These are phyloP conservation scores for Scalopus aquaticus DNA, from an alignment of 2,113 vertebrate species.

Conservation along the genomic window DNA sequence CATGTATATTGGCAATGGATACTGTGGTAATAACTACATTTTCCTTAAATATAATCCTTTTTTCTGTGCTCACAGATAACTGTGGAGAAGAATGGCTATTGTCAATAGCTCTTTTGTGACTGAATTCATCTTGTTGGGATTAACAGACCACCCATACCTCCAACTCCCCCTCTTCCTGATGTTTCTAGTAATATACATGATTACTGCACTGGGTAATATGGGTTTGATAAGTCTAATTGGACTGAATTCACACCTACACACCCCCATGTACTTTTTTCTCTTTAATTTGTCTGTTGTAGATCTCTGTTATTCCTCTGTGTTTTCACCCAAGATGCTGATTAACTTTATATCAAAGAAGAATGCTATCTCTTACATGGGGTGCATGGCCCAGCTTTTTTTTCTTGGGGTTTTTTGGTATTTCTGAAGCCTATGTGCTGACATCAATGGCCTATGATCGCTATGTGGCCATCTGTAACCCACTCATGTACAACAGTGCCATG, in stretches of 20 bases:
- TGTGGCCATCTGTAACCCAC: conserved; percentile 58
- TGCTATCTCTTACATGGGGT: conserved; percentile 32
- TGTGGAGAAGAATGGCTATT: neutral
- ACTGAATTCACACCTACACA: conserved; percentile 56
- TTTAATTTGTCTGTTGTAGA: conserved; percentile 68
- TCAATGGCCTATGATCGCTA: conserved; percentile 63
- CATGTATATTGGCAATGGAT: too few relatives aligned
- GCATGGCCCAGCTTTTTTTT: conserved; percentile 54
- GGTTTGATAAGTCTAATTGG: neutral
- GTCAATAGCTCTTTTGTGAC: neutral
- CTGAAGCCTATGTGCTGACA: conserved; percentile 52
- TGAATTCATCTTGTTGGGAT: neutral
- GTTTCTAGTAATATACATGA: neutral
- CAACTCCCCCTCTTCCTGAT: neutral
- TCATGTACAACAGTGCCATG: neutral
- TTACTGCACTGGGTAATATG: neutral
- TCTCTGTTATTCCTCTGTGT: conserved; percentile 43
- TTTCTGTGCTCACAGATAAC: neutral
- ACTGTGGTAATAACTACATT: too few relatives aligned
- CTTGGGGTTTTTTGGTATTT: conserved; percentile 12
- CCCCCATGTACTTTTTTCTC: conserved; percentile 75
- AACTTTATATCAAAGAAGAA: conserved; percentile 56
- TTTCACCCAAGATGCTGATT: conserved; percentile 63
- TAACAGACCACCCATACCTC: neutral
- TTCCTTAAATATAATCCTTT: too few relatives aligned